A percentile compares a stretch with the other conserved stretches of the same genome.
Conservation (phyloP, 1,140 invertebrate species). For the Hermetia illucens region DNA sequence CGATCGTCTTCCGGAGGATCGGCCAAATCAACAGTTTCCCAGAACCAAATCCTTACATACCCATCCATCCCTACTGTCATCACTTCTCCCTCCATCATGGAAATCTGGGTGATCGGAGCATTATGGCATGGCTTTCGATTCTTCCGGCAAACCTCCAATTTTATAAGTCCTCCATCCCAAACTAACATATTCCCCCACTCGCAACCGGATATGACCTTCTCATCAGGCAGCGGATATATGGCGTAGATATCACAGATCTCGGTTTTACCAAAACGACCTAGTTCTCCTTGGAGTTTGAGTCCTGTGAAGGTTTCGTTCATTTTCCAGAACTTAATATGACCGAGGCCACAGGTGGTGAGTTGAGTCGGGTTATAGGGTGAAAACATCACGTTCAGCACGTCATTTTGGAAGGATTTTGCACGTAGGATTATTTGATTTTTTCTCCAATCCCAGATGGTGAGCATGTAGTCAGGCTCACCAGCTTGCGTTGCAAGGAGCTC, state of each 20-base stretch:
- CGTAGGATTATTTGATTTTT: slow-evolving; percentile 54
- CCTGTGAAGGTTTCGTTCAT: slow-evolving; percentile 81
- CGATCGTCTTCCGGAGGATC: slow-evolving; percentile 61
- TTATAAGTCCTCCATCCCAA: slow-evolving; percentile 77
- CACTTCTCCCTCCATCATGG: slow-evolving; percentile 48
- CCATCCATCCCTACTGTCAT: slow-evolving; percentile 60
- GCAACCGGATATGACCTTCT: slow-evolving; percentile 72
- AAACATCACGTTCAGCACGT: slow-evolving; percentile 64
- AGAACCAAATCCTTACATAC: slow-evolving; percentile 72
- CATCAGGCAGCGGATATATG: slow-evolving; percentile 69
- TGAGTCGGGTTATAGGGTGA: slow-evolving; percentile 61
- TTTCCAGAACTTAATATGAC: slow-evolving; percentile 88
- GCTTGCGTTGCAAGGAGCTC: slow-evolving; percentile 68
- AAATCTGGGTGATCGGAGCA: slow-evolving; percentile 56
- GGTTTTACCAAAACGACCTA: slow-evolving; percentile 79
- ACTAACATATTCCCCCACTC: slow-evolving; percentile 81
- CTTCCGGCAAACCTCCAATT: slow-evolving; percentile 58
- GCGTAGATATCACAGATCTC: slow-evolving; percentile 79
- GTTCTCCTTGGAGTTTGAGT: slow-evolving; percentile 68
- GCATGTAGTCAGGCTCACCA: slow-evolving; percentile 67
- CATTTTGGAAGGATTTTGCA: slow-evolving; percentile 64
- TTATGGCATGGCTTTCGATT: slow-evolving; percentile 56
- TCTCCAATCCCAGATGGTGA: slow-evolving; percentile 82
- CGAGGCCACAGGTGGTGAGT: slow-evolving; percentile 56
- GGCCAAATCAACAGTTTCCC: slow-evolving; percentile 70